A percentile compares a stretch with the other conserved stretches of the same genome.
These are phyloP conservation scores for Brachypteracias leptosomus DNA, from an alignment of 2,113 vertebrate genomes.

Conservation along the genomic window DNA sequence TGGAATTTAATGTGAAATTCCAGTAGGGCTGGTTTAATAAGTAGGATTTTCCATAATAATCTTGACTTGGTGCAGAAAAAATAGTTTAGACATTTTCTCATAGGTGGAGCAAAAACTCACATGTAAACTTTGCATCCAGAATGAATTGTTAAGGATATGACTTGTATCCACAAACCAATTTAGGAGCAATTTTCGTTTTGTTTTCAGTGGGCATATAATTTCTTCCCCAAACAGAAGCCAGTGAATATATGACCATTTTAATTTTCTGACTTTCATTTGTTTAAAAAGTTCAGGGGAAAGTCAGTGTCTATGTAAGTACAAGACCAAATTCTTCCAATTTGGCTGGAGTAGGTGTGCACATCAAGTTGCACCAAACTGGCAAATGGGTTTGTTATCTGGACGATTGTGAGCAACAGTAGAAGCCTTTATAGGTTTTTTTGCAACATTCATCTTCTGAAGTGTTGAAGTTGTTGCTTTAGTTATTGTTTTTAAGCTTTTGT, in stretches of 20 bases:
- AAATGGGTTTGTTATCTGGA: neutral
- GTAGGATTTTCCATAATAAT: neutral
- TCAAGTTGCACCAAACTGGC: neutral
- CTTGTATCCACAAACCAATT: neutral
- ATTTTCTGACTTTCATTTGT: neutral
- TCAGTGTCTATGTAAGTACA: neutral
- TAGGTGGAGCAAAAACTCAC: neutral
- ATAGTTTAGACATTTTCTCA: neutral
- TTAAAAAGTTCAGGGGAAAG: neutral
- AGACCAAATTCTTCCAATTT: neutral
- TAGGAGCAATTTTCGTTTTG: neutral
- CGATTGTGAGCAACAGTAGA: neutral
- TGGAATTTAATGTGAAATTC: conserved; percentile 44
- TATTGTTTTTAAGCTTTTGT: neutral
- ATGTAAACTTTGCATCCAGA: neutral
- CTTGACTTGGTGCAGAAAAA: neutral
- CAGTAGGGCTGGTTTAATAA: neutral
- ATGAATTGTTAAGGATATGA: neutral
- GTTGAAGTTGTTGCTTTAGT: neutral
- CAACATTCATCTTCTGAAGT: neutral
- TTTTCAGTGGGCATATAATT: neutral
- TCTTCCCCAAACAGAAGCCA: neutral
- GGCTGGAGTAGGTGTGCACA: neutral
- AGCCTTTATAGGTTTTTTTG: neutral
- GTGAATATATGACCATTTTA: neutral